Base-by-base conservation (phyloP, 2,113 vertebrate genomes). In the Anarrhichthys ocellatus region DNA sequence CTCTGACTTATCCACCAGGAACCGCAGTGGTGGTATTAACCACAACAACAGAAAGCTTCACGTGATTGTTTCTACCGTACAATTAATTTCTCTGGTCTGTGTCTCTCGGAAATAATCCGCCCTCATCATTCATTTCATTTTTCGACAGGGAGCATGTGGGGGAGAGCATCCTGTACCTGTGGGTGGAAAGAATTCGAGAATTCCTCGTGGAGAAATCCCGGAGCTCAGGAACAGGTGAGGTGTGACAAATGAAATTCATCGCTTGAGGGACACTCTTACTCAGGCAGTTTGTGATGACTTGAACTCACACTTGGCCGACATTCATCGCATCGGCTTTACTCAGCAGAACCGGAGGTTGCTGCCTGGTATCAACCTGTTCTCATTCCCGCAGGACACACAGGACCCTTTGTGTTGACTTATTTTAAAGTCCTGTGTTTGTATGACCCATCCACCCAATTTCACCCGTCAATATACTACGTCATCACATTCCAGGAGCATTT, bases 101-200 rank as follows among this genome's bases (percentile, higher is more conserved):
- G 29, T 63, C 58, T 87, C 38, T 66, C 29, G 2, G 22, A 82
- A 42, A 4, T 18, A 32, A 32, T 48, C 34, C 34, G 38, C 6
- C 32, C 48, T 81, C 71, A 83, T 17, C 29, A 74, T 66, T 61
- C 75, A 8, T 90, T 71, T 81, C 22, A 81, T 73, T 91, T 9
- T 44, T 78, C 42, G 87, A 83, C 94, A 99, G 98, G 79, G 95
- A 97, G 89, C 96, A 98, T 42, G 82, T 93, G 15, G 98, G 98
- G 83, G 98, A 99, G 93, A 97, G 96, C 91, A 97, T 99, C 91
- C 95, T 99, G 72, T 99, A 97, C 88, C 94, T 97, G 13, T 99
- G 98, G 98, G 97, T 99, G 85, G 98, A 99, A 91, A 97, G 95
- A 89, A 96, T 99, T 61, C 65, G 98, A 87, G 97, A 99, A 85